These are phyloP conservation scores for Euwallacea similis DNA, from an alignment of 1,140 invertebrate species.

Conservation along the genomic window DNA sequence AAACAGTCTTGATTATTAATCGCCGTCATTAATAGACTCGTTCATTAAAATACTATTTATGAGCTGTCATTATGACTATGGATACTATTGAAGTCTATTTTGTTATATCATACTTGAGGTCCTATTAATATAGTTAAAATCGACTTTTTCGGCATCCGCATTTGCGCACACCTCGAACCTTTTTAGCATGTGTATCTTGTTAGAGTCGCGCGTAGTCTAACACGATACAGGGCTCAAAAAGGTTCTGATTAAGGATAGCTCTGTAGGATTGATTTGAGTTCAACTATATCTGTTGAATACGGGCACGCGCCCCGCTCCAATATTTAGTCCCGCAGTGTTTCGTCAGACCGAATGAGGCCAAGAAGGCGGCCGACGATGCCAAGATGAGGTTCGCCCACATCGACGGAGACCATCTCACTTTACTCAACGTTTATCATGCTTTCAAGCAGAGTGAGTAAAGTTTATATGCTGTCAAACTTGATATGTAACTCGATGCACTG, in stretches of 20 bases:
- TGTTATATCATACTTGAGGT: too few relatives aligned
- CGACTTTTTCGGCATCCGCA: too few relatives aligned
- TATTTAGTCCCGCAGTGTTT: conserved; percentile 98
- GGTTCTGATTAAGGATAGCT: conserved; percentile 56
- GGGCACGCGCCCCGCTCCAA: conserved; percentile 58
- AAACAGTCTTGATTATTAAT: too few relatives aligned
- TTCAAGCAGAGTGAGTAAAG: conserved; percentile 95
- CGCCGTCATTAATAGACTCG: too few relatives aligned
- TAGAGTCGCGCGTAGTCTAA: neutral
- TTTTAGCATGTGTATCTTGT: too few relatives aligned
- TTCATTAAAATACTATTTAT: too few relatives aligned
- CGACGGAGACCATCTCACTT: conserved; percentile 96
- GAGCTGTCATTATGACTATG: too few relatives aligned
- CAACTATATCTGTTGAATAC: conserved; percentile 63
- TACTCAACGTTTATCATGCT: conserved; percentile 95
- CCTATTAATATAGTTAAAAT: too few relatives aligned
- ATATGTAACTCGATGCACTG: neutral
- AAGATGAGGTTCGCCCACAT: conserved; percentile 99
- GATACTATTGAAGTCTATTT: too few relatives aligned
- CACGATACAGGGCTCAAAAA: conserved; percentile 17
- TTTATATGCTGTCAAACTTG: neutral
- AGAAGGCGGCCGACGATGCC: conserved; percentile 97
- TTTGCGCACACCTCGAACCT: too few relatives aligned
- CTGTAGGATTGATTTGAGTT: conserved; percentile 56
- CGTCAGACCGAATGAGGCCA: conserved; percentile 97